Conservation (phyloP, 2,797 vertebrate genomes). For the Tauraco hartlaubi region DNA sequence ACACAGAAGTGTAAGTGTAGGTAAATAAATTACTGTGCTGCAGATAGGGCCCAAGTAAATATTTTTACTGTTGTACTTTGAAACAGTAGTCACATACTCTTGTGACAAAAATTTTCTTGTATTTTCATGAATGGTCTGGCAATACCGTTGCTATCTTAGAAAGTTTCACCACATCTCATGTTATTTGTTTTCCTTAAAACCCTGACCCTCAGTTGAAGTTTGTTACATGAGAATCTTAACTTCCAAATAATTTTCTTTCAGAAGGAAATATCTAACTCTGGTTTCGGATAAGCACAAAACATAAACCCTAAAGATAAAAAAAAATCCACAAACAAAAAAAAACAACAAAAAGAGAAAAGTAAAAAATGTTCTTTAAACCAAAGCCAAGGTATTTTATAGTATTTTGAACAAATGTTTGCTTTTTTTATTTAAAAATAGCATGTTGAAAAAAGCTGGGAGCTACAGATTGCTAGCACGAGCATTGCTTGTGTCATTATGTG, state of each 20-base stretch:
- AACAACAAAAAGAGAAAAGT: not conserved
- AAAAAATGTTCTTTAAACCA: not conserved
- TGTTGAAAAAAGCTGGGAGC: not conserved
- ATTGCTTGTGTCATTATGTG: not conserved
- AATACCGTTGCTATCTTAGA: not conserved
- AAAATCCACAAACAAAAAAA: too few relatives aligned
- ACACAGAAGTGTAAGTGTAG: not conserved
- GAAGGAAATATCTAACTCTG: not conserved
- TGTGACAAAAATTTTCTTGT: not conserved
- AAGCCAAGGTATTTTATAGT: not conserved
- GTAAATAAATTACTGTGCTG: not conserved
- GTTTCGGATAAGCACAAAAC: not conserved
- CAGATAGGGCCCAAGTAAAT: not conserved
- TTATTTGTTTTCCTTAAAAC: not conserved
- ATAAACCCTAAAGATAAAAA: not conserved
- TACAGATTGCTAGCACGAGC: not conserved
- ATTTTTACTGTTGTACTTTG: not conserved
- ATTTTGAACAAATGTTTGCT: not conserved
- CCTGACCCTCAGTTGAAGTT: not conserved
- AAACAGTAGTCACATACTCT: not conserved
- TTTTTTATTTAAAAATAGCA: not conserved
- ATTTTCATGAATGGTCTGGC: not conserved
- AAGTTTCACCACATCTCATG: not conserved
- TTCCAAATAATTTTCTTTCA: not conserved
- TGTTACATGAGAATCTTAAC: not conserved